phyloP scores from a whole-genome alignment of 2,888 invertebrate species.

The Antheraea assamensis region DNA sequence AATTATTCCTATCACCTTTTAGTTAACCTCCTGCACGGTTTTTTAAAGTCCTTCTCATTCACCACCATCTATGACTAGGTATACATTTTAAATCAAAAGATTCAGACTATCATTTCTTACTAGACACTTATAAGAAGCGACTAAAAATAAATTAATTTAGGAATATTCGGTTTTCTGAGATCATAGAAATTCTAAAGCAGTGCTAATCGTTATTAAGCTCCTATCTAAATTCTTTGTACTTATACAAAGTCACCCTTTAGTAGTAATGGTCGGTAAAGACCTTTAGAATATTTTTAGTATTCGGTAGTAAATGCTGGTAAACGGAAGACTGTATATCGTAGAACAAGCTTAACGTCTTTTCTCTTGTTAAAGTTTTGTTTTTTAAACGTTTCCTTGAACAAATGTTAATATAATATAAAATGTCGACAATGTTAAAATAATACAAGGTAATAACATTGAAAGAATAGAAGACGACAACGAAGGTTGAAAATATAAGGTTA shows the following conservation, averaged over 20 bases:
- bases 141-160: too few species aligned
- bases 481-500: too few species aligned
- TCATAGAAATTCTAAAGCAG: neutral
- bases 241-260: neutral
- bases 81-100: too few species aligned
- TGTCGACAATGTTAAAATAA: too few species aligned
- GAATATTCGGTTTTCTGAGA: neutral
- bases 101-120: too few species aligned
- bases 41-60: too few species aligned
- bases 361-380: neutral
- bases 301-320: neutral
- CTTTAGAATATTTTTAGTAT: neutral
- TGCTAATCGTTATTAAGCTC: neutral
- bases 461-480: too few species aligned
- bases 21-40: too few species aligned
- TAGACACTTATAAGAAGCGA: too few species aligned
- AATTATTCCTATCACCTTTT: too few species aligned
- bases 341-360: neutral
- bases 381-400: neutral
- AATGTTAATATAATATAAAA: neutral
- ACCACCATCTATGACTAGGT: too few species aligned
- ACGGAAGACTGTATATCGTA: neutral
- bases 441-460: too few species aligned
- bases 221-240: neutral
- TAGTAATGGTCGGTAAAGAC: neutral